These are phyloP conservation scores for Glandiceps talaboti DNA, from an alignment of 53 echinoderm and acorn worm species.

Conservation along the genomic window DNA sequence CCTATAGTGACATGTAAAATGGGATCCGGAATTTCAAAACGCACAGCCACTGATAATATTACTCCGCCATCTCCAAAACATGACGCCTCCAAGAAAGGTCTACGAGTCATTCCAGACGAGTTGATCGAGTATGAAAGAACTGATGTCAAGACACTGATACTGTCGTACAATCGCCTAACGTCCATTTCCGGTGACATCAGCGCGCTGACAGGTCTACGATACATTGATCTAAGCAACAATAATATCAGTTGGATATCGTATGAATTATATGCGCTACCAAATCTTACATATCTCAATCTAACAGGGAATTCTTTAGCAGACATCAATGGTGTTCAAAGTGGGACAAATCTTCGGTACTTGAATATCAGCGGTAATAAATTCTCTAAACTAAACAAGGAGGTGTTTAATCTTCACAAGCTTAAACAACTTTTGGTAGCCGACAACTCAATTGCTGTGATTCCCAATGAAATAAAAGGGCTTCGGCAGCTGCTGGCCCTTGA, in stretches of 20 bases:
- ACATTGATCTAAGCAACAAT: neutral
- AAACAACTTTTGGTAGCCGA: too few species aligned
- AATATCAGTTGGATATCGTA: neutral
- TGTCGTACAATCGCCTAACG: neutral
- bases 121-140: neutral
- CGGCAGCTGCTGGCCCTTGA: too few species aligned
- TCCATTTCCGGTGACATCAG: neutral
- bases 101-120: neutral
- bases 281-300: neutral
- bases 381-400: too few species aligned
- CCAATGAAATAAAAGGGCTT: too few species aligned
- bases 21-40: too few species aligned
- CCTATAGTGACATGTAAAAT: too few species aligned
- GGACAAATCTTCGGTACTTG: neutral
- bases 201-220: neutral
- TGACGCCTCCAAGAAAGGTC: neutral
- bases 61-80: neutral
- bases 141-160: neutral
- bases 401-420: too few species aligned
- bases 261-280: neutral
- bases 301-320: neutral
- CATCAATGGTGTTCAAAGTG: neutral
- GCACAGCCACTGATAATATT: too few species aligned
- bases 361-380: neutral
- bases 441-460: too few species aligned